Percentiles rank a stretch among this genome's conserved stretches.
phyloP scores from a whole-genome alignment of 1,140 invertebrate species.

The Orchestia grillus region DNA sequence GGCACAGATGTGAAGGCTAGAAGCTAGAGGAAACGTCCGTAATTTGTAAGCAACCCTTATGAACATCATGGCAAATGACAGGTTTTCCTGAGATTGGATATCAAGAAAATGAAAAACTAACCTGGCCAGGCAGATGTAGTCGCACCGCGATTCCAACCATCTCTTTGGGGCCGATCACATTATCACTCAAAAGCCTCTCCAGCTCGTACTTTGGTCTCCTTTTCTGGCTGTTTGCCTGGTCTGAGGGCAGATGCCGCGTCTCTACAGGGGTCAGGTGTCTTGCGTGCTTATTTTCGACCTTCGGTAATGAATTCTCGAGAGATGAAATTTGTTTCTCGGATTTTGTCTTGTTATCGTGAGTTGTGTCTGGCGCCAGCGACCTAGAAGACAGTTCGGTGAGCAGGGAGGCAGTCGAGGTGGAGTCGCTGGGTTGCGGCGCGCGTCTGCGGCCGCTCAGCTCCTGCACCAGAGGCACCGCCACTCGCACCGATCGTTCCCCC shows the following conservation, averaged over 20 bases:
- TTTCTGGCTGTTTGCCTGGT: background rate
- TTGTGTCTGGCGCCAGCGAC: background rate
- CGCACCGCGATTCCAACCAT: background rate
- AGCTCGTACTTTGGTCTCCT: background rate
- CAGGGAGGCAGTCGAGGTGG: conserved; percentile 75
- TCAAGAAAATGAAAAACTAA: conserved; percentile 28
- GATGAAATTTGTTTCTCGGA: background rate
- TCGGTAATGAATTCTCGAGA: background rate
- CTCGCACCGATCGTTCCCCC: conserved; percentile 68
- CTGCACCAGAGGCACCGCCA: conserved; percentile 62
- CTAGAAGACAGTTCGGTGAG: conserved; percentile 31
- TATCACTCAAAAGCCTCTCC: conserved; percentile 7
- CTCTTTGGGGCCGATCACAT: background rate
- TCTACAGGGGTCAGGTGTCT: background rate
- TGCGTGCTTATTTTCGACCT: background rate
- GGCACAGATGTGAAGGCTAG: no score
- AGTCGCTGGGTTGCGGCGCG: conserved; percentile 75
- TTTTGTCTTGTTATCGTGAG: background rate
- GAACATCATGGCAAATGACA: background rate
- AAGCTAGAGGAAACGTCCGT: no score
- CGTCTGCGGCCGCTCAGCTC: conserved; percentile 76
- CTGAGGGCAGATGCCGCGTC: background rate
- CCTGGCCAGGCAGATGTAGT: background rate
- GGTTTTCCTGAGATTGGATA: background rate
- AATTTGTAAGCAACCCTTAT: background rate